A percentile compares a stretch with the other conserved stretches of the same genome.
phyloP scores from a whole-genome alignment of 2,797 vertebrate species.

The Pantherophis alleghaniensis region DNA sequence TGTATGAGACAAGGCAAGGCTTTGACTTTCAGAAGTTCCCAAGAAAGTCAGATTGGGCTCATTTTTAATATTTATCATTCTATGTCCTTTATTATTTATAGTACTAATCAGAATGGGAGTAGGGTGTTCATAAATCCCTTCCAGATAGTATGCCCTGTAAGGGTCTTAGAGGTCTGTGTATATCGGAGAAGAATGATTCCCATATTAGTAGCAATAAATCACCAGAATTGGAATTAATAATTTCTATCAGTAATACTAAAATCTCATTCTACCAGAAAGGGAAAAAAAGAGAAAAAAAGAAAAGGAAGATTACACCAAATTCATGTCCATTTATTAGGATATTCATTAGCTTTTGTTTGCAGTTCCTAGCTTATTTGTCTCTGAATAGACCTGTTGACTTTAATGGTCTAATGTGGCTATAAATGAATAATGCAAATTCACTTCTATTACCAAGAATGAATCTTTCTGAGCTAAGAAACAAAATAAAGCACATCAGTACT shows the following conservation, averaged over 20 bases:
- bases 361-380: not conserved
- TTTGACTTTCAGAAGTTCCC: slow-evolving; percentile 54
- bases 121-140: slow-evolving; percentile 31
- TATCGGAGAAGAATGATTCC: slow-evolving; percentile 28
- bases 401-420: not conserved
- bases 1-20: not conserved
- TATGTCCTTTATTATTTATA: slow-evolving; percentile 50
- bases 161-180: not conserved
- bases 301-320: slow-evolving; percentile 1
- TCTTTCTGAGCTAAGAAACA: not conserved
- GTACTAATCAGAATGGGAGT: slow-evolving; percentile 29
- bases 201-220: slow-evolving; percentile 43
- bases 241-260: slow-evolving; percentile 41
- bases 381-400: not conserved
- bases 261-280: slow-evolving; percentile 27
- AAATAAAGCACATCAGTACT: not conserved
- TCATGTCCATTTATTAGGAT: not conserved
- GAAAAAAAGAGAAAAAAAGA: not conserved
- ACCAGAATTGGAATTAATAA: slow-evolving; percentile 45
- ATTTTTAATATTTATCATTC: slow-evolving; percentile 43
- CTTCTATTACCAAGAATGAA: not conserved
- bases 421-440: not conserved
- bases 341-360: not conserved
- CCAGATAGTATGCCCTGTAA: not conserved
- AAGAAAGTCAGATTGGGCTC: slow-evolving; percentile 33